Percentiles rank a stretch among this genome's conserved stretches.
Evolutionary conservation across 1,140 invertebrate genomes (phyloP).

Genomic region (Radopholus similis): DNA sequence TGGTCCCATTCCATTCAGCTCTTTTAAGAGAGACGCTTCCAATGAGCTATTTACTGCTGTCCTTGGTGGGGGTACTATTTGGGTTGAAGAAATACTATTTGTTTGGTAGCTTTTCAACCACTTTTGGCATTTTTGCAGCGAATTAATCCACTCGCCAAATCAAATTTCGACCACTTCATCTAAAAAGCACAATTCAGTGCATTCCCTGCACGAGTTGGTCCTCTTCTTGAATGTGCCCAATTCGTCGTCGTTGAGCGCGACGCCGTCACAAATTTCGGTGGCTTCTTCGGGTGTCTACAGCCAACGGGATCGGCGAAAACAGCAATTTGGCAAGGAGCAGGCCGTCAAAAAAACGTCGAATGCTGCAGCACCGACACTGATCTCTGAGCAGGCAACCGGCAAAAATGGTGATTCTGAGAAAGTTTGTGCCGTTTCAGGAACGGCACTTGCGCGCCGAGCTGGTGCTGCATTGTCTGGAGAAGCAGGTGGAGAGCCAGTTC

Average conservation of each 20-base stretch:
- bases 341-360: not conserved
- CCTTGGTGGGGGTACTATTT: too few species aligned
- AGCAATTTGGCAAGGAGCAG: not conserved
- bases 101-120: not conserved
- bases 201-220: not conserved
- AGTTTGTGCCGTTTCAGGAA: conserved; percentile 13
- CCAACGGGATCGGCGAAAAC: not conserved
- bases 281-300: not conserved
- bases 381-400: not conserved
- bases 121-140: not conserved
- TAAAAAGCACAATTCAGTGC: too few species aligned
- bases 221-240: not conserved
- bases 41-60: too few species aligned
- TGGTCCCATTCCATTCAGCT: too few species aligned
- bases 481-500: conserved; percentile 11
- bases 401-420: not conserved
- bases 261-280: conserved; percentile 19
- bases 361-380: not conserved
- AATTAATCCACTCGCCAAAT: too few species aligned
- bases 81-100: not conserved
- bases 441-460: conserved; percentile 26
- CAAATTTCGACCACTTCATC: too few species aligned
- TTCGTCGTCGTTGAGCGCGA: not conserved
- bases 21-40: too few species aligned
- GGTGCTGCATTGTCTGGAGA: conserved; percentile 27